These are phyloP conservation scores for Progne subis DNA, from an alignment of 2,113 vertebrate species.

Conservation along the genomic window DNA sequence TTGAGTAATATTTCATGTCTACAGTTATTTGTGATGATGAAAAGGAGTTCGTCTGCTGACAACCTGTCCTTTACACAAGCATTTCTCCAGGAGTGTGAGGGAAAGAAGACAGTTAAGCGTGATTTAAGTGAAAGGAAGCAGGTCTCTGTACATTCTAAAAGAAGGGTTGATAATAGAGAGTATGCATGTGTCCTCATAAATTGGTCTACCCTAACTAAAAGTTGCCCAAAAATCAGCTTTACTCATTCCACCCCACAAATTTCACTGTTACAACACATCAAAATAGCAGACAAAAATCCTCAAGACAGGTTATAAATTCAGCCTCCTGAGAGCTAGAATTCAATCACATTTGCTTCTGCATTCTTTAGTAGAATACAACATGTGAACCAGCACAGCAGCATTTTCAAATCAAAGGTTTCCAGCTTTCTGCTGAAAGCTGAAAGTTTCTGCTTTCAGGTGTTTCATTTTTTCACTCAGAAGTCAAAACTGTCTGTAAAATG, in stretches of 20 bases:
- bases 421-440: conserved; percentile 12
- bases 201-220: background rate
- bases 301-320: background rate
- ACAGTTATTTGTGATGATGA: conserved; percentile 48
- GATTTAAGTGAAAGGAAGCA: conserved; percentile 20
- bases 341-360: conserved; percentile 37
- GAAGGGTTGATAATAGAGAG: background rate
- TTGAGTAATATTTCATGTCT: conserved; percentile 51
- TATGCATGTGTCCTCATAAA: background rate
- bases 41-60: conserved; percentile 46
- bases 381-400: conserved; percentile 29
- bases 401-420: conserved; percentile 50
- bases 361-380: conserved; percentile 13
- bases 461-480: conserved; percentile 21
- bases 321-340: conserved; percentile 17
- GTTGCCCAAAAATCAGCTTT: background rate
- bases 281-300: conserved; percentile 3
- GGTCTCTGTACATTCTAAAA: background rate
- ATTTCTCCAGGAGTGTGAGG: background rate
- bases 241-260: background rate
- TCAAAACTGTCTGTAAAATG: background rate
- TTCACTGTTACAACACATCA: background rate
- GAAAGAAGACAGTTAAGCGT: background rate
- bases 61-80: conserved; percentile 24
- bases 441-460: conserved; percentile 28